These are phyloP conservation scores for Hemitrygon akajei DNA, from an alignment of 2,797 vertebrate species.

Conservation along the genomic window DNA sequence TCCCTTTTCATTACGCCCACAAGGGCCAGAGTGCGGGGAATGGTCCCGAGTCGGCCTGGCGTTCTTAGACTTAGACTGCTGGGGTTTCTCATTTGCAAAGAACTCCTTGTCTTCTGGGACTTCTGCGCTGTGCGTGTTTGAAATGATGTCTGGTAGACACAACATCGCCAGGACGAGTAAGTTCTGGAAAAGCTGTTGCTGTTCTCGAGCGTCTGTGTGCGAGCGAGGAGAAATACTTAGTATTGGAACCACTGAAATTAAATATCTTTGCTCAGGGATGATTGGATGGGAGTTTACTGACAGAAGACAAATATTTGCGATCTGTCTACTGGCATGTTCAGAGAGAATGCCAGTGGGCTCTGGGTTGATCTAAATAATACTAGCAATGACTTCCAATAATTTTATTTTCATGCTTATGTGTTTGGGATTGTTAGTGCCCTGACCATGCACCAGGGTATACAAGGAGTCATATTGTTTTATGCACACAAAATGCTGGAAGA, in stretches of 20 bases:
- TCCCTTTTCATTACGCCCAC: neutral
- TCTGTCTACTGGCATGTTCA: too few species aligned
- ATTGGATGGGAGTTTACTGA: neutral
- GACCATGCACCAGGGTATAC: too few species aligned
- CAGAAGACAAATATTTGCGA: too few species aligned
- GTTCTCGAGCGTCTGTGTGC: neutral
- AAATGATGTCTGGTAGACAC: neutral
- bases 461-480: too few species aligned
- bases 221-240: neutral
- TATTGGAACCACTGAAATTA: neutral
- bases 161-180: neutral
- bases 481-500: too few species aligned
- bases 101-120: constrained; percentile 10
- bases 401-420: neutral
- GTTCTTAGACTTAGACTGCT: constrained; percentile 10
- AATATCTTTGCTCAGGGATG: neutral
- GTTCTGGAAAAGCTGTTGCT: neutral
- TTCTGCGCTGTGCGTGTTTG: constrained; percentile 7
- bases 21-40: neutral
- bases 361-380: neutral
- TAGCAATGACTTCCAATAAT: neutral
- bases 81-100: constrained; percentile 19
- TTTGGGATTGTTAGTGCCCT: neutral
- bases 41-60: neutral
- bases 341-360: too few species aligned